These are phyloP conservation scores for Scaptomyza hsui DNA, from an alignment of 1,140 invertebrate genomes.

Conservation along the genomic window DNA sequence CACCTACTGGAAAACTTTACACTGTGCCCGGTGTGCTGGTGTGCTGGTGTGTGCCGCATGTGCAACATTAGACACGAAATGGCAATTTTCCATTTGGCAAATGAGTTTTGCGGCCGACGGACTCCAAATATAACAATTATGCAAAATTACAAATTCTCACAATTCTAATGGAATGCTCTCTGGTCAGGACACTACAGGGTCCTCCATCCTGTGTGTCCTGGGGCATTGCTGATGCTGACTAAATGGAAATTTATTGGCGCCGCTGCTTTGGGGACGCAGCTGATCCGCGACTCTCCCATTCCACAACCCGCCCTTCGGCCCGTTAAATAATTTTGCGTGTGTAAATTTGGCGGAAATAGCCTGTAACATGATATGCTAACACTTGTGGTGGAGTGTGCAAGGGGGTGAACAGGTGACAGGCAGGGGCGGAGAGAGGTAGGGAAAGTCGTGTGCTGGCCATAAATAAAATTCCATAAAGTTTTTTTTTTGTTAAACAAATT, in stretches of 20 bases:
- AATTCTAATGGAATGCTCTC: conserved; percentile 79
- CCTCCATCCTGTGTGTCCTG: conserved; percentile 13
- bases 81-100: conserved; percentile 83
- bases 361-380: conserved; percentile 81
- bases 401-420: conserved; percentile 3
- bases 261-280: conserved; percentile 49
- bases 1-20: conserved; percentile 59
- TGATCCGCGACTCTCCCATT: conserved; percentile 15
- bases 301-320: not conserved
- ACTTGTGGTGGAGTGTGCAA: conserved; percentile 54
- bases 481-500: conserved; percentile 76
- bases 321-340: conserved; percentile 82
- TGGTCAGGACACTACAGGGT: conserved; percentile 30
- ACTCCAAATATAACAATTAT: conserved; percentile 83
- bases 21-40: conserved; percentile 11
- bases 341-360: conserved; percentile 82
- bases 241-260: conserved; percentile 81
- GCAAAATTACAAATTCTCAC: conserved; percentile 84
- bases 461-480: conserved; percentile 76
- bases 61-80: conserved; percentile 81
- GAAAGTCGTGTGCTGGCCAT: conserved; percentile 53
- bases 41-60: conserved; percentile 51
- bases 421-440: conserved; percentile 3
- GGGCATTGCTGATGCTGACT: conserved; percentile 36
- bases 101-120: conserved; percentile 82